Percentiles rank a stretch among this genome's conserved stretches.
phyloP scores from a whole-genome alignment of 2,888 invertebrate species.

The Netelia melanura region DNA sequence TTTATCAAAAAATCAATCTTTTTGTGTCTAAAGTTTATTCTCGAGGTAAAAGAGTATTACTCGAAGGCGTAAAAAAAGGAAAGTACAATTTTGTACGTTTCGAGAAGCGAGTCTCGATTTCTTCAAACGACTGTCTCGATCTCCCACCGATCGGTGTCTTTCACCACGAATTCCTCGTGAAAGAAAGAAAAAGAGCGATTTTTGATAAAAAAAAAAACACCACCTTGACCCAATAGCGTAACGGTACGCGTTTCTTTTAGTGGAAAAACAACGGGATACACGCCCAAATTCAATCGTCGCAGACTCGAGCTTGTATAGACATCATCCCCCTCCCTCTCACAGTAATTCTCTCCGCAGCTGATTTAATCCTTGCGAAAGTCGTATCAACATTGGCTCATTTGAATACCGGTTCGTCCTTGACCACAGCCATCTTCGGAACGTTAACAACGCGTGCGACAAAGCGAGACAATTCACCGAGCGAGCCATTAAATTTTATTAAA shows the following conservation, averaged over 20 bases:
- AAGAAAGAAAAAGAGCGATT: not conserved
- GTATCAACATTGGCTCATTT: conserved; percentile 30
- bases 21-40: too few species aligned
- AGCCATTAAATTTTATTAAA: not conserved
- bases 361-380: not conserved
- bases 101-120: too few species aligned
- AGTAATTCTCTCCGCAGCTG: conserved; percentile 15
- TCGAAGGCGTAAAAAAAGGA: too few species aligned
- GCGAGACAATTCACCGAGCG: not conserved
- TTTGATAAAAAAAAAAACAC: not conserved
- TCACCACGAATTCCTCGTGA: not conserved
- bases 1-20: too few species aligned
- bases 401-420: conserved; percentile 53
- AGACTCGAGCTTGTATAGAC: conserved; percentile 7
- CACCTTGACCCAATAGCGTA: conserved; percentile 58
- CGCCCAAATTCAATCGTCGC: conserved; percentile 38
- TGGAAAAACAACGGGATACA: conserved; percentile 23
- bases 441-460: not conserved
- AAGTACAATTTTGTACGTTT: too few species aligned
- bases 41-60: too few species aligned
- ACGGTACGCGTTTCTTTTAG: conserved; percentile 19
- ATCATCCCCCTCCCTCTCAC: conserved; percentile 1
- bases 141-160: conserved; percentile 3
- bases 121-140: not conserved
- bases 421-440: conserved; percentile 42